A percentile compares a stretch with the other conserved stretches of the same genome.
These are phyloP conservation scores for Bibio marci DNA, from an alignment of 2,888 invertebrate genomes.

Conservation along the genomic window DNA sequence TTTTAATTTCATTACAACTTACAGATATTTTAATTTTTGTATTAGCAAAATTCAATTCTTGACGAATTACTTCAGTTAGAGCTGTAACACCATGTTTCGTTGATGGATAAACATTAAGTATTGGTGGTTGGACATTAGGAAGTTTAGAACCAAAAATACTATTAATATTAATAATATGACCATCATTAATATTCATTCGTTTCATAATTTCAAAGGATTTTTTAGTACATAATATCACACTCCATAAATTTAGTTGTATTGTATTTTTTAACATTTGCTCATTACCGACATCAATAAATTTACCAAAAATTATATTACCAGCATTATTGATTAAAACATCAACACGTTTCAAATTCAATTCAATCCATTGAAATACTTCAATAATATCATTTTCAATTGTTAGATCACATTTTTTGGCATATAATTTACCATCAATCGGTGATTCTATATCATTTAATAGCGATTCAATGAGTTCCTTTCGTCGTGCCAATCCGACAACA, in stretches of 20 bases:
- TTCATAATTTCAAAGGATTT: conserved; percentile 33
- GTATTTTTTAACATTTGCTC: conserved; percentile 18
- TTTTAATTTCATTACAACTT: conserved; percentile 6
- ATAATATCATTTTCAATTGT: conserved; percentile 34
- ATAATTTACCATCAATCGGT: conserved; percentile 15
- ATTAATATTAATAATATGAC: conserved; percentile 31
- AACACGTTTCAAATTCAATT: conserved; percentile 31
- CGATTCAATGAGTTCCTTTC: conserved; percentile 25
- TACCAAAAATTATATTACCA: conserved; percentile 20
- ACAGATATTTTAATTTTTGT: conserved; percentile 21
- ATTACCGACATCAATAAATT: conserved; percentile 12
- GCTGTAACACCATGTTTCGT: conserved; percentile 23
- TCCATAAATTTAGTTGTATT: conserved; percentile 30
- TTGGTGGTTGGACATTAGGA: conserved; percentile 1
- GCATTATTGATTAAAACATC: conserved; percentile 42
- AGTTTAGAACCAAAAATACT: conserved; percentile 21
- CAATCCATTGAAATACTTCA: conserved; percentile 33
- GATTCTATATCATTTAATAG: conserved; percentile 14
- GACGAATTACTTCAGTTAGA: conserved; percentile 20
- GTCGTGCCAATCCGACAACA: conserved; percentile 37
- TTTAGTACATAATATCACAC: conserved; percentile 26
- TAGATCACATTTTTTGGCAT: conserved; percentile 32
- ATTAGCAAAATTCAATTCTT: conserved; percentile 19
- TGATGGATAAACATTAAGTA: conserved; percentile 18
- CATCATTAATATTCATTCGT: conserved; percentile 21